These are phyloP conservation scores for Oryzias sinensis DNA, from an alignment of 2,797 vertebrate genomes.

Conservation along the genomic window DNA sequence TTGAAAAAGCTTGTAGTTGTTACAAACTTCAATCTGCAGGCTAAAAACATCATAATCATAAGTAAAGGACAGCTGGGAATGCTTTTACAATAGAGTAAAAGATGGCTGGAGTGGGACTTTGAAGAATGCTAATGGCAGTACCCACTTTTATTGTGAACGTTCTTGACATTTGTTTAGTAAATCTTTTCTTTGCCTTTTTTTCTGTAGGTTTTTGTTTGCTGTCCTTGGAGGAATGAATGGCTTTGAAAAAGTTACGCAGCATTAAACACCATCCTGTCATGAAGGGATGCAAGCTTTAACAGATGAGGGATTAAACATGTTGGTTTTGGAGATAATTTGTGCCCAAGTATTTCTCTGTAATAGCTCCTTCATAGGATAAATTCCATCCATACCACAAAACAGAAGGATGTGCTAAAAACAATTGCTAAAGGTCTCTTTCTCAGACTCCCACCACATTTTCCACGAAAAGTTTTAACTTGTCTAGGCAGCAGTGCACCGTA, in stretches of 20 bases:
- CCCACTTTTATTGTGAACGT: too few species aligned
- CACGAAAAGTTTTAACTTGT: slow-evolving; percentile 36
- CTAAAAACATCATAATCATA: too few species aligned
- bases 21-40: too few species aligned
- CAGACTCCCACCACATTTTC: slow-evolving; percentile 10
- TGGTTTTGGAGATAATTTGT: slow-evolving; percentile 35
- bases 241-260: slow-evolving; percentile 23
- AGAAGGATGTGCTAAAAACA: slow-evolving; percentile 28
- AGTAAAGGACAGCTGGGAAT: too few species aligned
- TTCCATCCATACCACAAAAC: slow-evolving; percentile 50
- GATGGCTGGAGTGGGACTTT: too few species aligned
- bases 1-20: too few species aligned
- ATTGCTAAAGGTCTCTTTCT: slow-evolving; percentile 24
- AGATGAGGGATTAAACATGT: slow-evolving; percentile 32
- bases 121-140: too few species aligned
- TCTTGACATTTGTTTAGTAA: too few species aligned
- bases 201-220: not conserved
- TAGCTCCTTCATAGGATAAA: slow-evolving; percentile 26
- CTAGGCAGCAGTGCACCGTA: slow-evolving; percentile 10
- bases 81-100: too few species aligned
- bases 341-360: slow-evolving; percentile 26
- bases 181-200: not conserved
- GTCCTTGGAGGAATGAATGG: slow-evolving; percentile 12
- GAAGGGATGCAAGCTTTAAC: slow-evolving; percentile 22
- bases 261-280: slow-evolving; percentile 31